Evolutionary conservation across 2,113 vertebrate genomes (phyloP), one percentile per base, ranked within the genome.

Genomic region (Cinclus cinclus): DNA sequence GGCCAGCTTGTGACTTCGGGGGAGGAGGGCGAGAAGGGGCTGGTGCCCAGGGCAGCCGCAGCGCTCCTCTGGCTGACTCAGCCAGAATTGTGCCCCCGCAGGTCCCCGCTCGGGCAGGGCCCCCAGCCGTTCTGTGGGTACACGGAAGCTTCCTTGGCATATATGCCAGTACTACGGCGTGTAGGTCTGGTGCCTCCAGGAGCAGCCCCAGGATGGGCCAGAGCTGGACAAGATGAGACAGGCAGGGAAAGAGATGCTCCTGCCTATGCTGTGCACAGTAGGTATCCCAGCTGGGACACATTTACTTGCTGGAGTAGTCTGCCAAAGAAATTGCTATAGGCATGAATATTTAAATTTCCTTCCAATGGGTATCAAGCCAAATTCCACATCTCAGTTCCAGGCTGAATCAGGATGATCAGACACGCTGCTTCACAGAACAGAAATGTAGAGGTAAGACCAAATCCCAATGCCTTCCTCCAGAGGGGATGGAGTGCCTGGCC

Each of bases 81-180:
- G 79, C 24, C 69, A 23, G 64, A 78, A 62, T 4, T n/a, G 37
- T n/a, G 37, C 4, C 21, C 41, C 28, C 1, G 3, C 73, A 24
- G 50, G 46, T 64, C 42, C 35, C n/a, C 30, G 7, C 41, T 15
- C 0, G 4, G 30, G 24, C 33, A 53, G 23, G 28, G 46, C 9
- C 46, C 37, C 18, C 76, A 75, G 42, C 7, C 31, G 13, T 79
- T 17, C 78, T 33, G 15, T 7, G 64, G 25, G 55, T 20, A 19
- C n/a, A 22, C 1, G 1, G 50, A 63, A 93, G 78, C 13, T 49
- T 53, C 19, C 46, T 33, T 1, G 7, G 37, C 22, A 35, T 28
- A 55, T 13, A 6, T 5, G 2, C 37, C 22, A 21, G n/a, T 24
- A 44, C 63, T 11, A 20, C 0, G 0, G 44, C 39, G 3, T 3